These are phyloP conservation scores for Zapornia atra DNA, from an alignment of 2,113 vertebrate species.

Conservation along the genomic window DNA sequence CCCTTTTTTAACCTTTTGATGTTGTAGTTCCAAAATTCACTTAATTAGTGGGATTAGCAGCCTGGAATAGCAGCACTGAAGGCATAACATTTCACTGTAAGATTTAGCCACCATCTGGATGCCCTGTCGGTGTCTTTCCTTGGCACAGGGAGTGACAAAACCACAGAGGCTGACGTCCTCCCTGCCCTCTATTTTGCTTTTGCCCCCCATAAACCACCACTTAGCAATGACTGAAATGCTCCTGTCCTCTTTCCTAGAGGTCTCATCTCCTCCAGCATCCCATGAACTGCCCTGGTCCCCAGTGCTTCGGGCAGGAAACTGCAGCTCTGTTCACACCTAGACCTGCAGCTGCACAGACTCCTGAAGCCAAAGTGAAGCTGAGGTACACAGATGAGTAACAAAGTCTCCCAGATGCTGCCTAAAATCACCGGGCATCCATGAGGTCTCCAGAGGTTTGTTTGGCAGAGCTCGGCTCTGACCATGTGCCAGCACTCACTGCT, in stretches of 20 bases:
- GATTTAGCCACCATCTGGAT: too few relatives aligned
- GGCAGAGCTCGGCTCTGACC: not conserved
- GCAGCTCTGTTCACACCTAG: not conserved
- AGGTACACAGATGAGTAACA: not conserved
- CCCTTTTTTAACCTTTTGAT: not conserved
- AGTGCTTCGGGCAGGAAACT: not conserved
- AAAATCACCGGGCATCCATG: not conserved
- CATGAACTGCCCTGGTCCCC: accelerated
- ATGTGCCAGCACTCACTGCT: accelerated
- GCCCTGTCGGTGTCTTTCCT: not conserved
- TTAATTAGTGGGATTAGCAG: not conserved
- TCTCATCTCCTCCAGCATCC: not conserved
- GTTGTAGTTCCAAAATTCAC: not conserved
- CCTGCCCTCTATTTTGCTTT: not conserved
- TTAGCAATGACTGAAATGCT: not conserved
- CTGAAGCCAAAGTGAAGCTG: not conserved
- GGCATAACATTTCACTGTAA: not conserved
- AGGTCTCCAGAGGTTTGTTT: not conserved
- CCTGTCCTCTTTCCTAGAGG: not conserved
- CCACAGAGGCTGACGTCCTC: not conserved
- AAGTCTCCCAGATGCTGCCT: not conserved
- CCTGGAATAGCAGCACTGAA: too few relatives aligned
- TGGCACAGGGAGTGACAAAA: not conserved
- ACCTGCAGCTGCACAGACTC: not conserved
- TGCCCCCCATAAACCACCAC: not conserved